A percentile compares a stretch with the other conserved stretches of the same genome.
These are phyloP conservation scores for Karalla daura DNA, from an alignment of 2,797 vertebrate genomes.

Conservation along the genomic window DNA sequence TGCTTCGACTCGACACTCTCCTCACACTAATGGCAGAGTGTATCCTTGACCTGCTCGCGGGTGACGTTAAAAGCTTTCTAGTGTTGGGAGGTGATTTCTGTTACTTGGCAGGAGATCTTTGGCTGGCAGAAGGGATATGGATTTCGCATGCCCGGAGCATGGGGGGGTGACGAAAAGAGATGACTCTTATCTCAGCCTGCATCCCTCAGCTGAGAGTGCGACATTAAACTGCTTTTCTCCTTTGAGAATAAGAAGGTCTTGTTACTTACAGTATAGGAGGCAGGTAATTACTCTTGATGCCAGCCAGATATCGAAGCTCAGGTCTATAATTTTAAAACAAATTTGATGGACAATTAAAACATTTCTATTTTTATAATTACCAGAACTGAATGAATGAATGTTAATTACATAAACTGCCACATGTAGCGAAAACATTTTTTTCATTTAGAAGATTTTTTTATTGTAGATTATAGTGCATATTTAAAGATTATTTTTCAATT, in stretches of 20 bases:
- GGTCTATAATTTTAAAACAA: no score
- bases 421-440: no score
- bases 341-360: no score
- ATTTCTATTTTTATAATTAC: no score
- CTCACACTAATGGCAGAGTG: constrained; percentile 21
- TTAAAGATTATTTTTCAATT: no score
- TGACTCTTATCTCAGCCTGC: constrained; percentile 59
- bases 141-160: constrained; percentile 45
- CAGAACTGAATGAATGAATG: no score
- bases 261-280: constrained; percentile 16
- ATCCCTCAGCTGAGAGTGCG: constrained; percentile 53
- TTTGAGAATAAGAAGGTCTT: constrained; percentile 15
- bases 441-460: no score
- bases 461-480: no score
- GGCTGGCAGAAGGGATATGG: constrained; percentile 46
- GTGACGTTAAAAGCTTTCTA: constrained; percentile 64
- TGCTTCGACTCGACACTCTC: background rate
- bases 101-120: constrained; percentile 53
- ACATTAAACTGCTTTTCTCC: constrained; percentile 58
- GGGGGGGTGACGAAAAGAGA: constrained; percentile 39
- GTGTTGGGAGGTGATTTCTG: constrained; percentile 56
- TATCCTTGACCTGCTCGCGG: constrained; percentile 18
- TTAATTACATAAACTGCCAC: no score
- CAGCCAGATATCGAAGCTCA: no score
- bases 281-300: constrained; percentile 10